Conservation (phyloP, 2,888 invertebrate genomes). For the Tetragonula carbonaria region DNA sequence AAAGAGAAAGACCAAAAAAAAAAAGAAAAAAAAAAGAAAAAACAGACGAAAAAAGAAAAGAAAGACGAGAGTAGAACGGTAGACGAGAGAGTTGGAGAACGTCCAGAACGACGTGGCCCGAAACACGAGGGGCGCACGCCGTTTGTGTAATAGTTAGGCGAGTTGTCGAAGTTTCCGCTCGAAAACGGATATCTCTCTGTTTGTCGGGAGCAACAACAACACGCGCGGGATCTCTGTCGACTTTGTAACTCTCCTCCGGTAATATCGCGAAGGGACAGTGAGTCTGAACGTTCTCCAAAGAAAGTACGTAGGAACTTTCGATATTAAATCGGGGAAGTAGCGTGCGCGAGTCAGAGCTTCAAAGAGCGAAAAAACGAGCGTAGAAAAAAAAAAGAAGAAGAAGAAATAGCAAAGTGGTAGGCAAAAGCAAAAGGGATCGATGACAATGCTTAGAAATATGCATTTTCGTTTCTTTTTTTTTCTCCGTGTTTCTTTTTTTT, state of each 20-base stretch:
- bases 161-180: constrained; percentile 19
- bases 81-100: constrained; percentile 48
- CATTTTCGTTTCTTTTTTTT: constrained; percentile 14
- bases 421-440: constrained; percentile 45
- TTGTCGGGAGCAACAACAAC: constrained; percentile 5
- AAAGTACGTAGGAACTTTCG: constrained; percentile 41
- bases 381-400: too few relatives aligned
- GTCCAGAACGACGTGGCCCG: constrained; percentile 39
- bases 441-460: constrained; percentile 63
- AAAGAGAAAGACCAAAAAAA: not conserved
- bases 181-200: not conserved
- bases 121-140: not conserved
- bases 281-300: constrained; percentile 54
- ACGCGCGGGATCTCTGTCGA: constrained; percentile 2
- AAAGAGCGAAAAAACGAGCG: constrained; percentile 28
- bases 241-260: constrained; percentile 13
- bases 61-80: not conserved
- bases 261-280: constrained; percentile 31
- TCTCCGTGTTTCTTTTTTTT: not conserved
- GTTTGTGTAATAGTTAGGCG: constrained; percentile 13
- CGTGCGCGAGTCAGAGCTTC: not conserved
- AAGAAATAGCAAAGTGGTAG: constrained; percentile 22
- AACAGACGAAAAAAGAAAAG: not conserved
- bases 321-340: constrained; percentile 49
- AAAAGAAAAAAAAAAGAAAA: not conserved